Evolutionary conservation across 2,888 invertebrate genomes (phyloP), one percentile per base, ranked within the genome.

Genomic region (Unio pictorum): DNA sequence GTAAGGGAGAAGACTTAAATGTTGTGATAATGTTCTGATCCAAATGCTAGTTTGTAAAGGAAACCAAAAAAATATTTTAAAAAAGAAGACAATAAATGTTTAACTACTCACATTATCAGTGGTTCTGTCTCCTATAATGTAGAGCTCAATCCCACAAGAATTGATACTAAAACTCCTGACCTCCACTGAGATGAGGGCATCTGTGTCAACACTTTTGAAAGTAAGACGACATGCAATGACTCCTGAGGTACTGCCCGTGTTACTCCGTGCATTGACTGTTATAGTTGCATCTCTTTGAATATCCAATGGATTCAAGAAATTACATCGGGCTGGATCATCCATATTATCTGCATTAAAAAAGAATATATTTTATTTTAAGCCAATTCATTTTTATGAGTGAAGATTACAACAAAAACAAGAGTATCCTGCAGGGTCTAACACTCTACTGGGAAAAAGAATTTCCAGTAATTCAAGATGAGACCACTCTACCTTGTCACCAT

Each of bases 131-230:
- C 79, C 76, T 5, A 74, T 61, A 20, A 76, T 15, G 54, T 71
- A 71, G 15, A 81, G 66, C 15, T 63, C 72, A 17, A 81, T 74
- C 20, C 60, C 69, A 63, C 74, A 71, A 55, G 69, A 69, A 5
- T 61, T 61, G 18, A 79, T 70, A 18, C 30, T 65, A 66, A 75
- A 72, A 8, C 54, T 67, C 2, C 34, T 55, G 60, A 81, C 78
- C n/a, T 70, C 61, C 17, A 81, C 55, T 11, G 64, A 67, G 6
- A 78, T 64, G 18, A 71, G 70, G 34, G 76, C 72, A 60, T 76
- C 69, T 23, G 59, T 59, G 59, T 79, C 76, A 5, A 61, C 64
- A 3, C 76, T 74, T 59, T 59, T 65, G 65, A 79, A 81, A 18
- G 55, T 54, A 18, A 68, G 30, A 7, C 55, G 30, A 45, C 72